Conservation (phyloP, 2,797 vertebrate species). For the Falco berigora region DNA sequence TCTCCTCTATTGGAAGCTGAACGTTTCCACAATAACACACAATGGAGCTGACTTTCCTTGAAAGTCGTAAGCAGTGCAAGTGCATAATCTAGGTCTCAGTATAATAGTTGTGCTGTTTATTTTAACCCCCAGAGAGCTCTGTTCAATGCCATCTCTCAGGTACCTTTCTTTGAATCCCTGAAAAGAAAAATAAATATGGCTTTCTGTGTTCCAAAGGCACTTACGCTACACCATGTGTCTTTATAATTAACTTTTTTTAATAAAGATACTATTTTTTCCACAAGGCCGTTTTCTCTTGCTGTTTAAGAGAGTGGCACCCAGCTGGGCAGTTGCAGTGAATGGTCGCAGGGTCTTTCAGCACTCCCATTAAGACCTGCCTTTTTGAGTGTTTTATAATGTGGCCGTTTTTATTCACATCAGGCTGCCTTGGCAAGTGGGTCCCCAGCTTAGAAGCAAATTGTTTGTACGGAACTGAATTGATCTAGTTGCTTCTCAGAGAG, state of each 20-base stretch:
- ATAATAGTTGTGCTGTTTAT: slow-evolving; percentile 53
- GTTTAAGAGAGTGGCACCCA: not conserved
- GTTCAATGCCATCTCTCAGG: slow-evolving; percentile 34
- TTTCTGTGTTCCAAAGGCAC: slow-evolving; percentile 8
- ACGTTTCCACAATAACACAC: slow-evolving; percentile 47
- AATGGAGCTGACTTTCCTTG: slow-evolving; percentile 56
- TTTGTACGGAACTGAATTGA: slow-evolving; percentile 4
- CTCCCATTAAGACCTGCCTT: slow-evolving; percentile 6
- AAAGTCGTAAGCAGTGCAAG: slow-evolving; percentile 48
- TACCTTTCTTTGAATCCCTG: slow-evolving; percentile 27
- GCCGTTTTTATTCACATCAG: slow-evolving; percentile 38
- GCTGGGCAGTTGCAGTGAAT: not conserved
- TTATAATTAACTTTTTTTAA: not conserved
- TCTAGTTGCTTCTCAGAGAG: not conserved
- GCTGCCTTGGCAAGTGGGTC: not conserved
- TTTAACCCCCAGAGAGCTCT: slow-evolving; percentile 49
- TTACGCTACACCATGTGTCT: not conserved
- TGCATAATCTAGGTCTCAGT: slow-evolving; percentile 46
- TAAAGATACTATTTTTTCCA: not conserved
- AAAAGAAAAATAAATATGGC: not conserved
- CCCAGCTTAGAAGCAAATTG: not conserved
- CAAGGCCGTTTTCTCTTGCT: not conserved
- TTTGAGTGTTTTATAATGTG: slow-evolving; percentile 6
- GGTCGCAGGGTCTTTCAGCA: not conserved
- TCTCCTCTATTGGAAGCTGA: not conserved